Percentiles rank a stretch among this genome's conserved stretches.
Conservation (phyloP, 1,140 invertebrate species). For the Brachionus paranguensis region DNA sequence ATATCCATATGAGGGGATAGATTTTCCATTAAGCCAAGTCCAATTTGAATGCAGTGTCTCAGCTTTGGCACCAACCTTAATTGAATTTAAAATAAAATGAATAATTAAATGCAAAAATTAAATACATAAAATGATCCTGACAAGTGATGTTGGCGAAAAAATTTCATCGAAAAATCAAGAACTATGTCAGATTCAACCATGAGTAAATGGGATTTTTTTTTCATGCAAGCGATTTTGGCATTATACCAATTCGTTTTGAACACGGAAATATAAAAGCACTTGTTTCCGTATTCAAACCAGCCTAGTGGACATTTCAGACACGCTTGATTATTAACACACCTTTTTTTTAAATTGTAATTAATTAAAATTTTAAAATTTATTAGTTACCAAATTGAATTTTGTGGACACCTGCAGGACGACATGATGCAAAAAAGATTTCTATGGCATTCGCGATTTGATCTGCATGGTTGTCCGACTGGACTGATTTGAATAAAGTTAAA, state of each 20-base stretch:
- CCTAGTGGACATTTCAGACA: not conserved
- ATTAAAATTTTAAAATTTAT: too few relatives aligned
- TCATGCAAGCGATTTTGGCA: not conserved
- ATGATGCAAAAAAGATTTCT: too few relatives aligned
- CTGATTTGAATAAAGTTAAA: too few relatives aligned
- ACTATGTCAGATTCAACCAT: not conserved
- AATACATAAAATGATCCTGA: not conserved
- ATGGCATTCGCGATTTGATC: too few relatives aligned
- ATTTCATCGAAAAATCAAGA: not conserved
- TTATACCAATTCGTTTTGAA: not conserved
- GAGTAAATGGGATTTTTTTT: not conserved
- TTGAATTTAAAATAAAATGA: not conserved
- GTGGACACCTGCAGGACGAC: too few relatives aligned
- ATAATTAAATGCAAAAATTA: not conserved
- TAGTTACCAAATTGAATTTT: too few relatives aligned
- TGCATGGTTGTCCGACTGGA: too few relatives aligned
- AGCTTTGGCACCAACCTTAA: not conserved
- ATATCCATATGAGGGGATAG: not conserved
- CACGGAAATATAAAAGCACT: not conserved
- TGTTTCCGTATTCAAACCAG: not conserved
- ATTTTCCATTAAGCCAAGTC: not conserved
- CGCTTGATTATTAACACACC: too few relatives aligned
- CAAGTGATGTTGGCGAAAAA: not conserved
- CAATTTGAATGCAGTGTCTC: not conserved
- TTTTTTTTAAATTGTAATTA: too few relatives aligned